phyloP scores from a whole-genome alignment of 2,113 vertebrate genomes.

The Zingel zingel region DNA sequence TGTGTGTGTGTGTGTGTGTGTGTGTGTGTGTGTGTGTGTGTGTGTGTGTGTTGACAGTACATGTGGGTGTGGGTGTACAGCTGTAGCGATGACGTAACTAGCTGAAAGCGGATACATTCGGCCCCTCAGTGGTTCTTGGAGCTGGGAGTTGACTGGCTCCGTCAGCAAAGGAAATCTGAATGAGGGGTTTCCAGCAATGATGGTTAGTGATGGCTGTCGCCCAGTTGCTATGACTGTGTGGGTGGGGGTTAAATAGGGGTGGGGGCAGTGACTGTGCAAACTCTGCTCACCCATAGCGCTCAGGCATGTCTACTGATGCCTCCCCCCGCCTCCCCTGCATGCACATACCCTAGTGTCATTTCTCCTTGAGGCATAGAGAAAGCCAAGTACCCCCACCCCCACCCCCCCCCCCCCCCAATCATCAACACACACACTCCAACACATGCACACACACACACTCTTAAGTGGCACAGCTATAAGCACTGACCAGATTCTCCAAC shows the following conservation, averaged over 20 bases:
- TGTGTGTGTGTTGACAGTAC: constrained; percentile 41
- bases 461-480: neutral
- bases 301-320: constrained; percentile 44
- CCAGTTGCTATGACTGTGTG: constrained; percentile 60
- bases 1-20: constrained; percentile 7
- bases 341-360: constrained; percentile 74
- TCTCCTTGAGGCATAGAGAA: constrained; percentile 72
- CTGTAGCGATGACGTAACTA: constrained; percentile 70
- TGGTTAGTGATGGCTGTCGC: constrained; percentile 36
- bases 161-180: constrained; percentile 43
- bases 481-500: constrained; percentile 36
- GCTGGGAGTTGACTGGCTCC: constrained; percentile 14
- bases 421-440: constrained; percentile 39
- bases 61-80: constrained; percentile 63
- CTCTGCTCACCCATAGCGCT: constrained; percentile 57
- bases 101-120: constrained; percentile 46
- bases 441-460: constrained; percentile 24
- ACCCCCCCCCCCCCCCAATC: neutral
- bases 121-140: constrained; percentile 29
- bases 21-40: neutral
- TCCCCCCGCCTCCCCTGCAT: constrained; percentile 50
- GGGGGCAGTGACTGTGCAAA: constrained; percentile 68
- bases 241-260: constrained; percentile 44
- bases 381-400: constrained; percentile 55
- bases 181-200: constrained; percentile 60